Conservation (phyloP, 1,140 invertebrate genomes). For the Bombus superbus region DNA sequence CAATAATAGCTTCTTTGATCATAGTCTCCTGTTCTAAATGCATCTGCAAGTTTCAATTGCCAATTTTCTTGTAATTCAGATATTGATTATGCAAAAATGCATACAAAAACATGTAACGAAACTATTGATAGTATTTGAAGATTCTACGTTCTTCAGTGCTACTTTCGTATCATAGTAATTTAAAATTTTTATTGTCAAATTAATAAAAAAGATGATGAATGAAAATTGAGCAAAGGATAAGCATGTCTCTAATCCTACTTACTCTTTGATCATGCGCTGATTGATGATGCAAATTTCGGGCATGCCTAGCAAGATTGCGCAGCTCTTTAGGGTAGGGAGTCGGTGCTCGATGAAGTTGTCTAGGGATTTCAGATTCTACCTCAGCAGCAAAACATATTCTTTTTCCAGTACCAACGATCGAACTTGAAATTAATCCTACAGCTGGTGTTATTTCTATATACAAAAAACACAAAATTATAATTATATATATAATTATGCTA, state of each 20-base stretch:
- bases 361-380: slow-evolving; percentile 83
- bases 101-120: slow-evolving; percentile 5
- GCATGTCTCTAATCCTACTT: slow-evolving; percentile 15
- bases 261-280: slow-evolving; percentile 78
- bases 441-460: slow-evolving; percentile 73
- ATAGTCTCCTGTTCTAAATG: slow-evolving; percentile 73
- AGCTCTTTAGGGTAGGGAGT: slow-evolving; percentile 97
- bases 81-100: not conserved
- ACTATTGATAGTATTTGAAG: not conserved
- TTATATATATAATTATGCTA: not conserved
- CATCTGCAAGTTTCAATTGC: slow-evolving; percentile 62
- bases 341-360: slow-evolving; percentile 90
- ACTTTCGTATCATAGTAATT: not conserved
- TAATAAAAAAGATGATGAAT: not conserved
- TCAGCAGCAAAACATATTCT: slow-evolving; percentile 89
- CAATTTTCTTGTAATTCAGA: slow-evolving; percentile 32
- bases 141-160: not conserved
- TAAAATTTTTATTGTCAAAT: not conserved
- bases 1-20: slow-evolving; percentile 78
- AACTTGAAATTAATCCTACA: slow-evolving; percentile 77
- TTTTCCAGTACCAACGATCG: slow-evolving; percentile 78
- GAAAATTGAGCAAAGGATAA: not conserved
- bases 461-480: slow-evolving; percentile 46
- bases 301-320: slow-evolving; percentile 91
- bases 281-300: slow-evolving; percentile 82